A percentile compares a stretch with the other conserved stretches of the same genome.
Conservation (phyloP, 2,113 vertebrate species). For the Phaethornis superciliosus region DNA sequence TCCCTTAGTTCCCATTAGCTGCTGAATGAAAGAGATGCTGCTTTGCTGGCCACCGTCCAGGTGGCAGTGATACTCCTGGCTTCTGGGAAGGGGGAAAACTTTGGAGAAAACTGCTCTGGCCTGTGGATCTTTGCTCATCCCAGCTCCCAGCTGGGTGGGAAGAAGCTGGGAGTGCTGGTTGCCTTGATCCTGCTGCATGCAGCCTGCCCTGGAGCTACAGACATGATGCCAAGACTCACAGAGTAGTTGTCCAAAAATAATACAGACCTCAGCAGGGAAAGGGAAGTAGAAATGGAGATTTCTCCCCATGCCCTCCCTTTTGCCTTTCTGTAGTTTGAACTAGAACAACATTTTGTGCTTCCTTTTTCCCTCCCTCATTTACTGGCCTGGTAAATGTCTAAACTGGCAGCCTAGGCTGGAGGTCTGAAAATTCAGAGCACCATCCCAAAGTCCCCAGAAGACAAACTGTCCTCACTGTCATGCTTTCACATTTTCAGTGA, state of each 20-base stretch:
- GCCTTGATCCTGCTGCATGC: no score
- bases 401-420: neutral
- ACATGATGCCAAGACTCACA: neutral
- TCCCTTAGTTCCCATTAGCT: neutral
- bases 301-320: neutral
- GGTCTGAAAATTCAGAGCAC: neutral
- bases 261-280: neutral
- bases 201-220: neutral
- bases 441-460: neutral
- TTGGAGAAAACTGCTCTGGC: neutral
- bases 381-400: neutral
- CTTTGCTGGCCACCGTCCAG: neutral
- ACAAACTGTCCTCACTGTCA: neutral
- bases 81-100: neutral
- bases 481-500: neutral
- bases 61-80: neutral
- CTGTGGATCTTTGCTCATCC: neutral
- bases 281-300: neutral
- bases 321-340: neutral
- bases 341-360: neutral
- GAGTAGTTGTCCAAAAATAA: neutral
- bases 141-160: accelerated
- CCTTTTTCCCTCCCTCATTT: neutral
- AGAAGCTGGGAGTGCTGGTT: neutral
- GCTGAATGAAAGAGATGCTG: neutral